These are phyloP conservation scores for Epizoanthus scotinus DNA, from an alignment of 92 coral and sea anemone species.

Conservation along the genomic window DNA sequence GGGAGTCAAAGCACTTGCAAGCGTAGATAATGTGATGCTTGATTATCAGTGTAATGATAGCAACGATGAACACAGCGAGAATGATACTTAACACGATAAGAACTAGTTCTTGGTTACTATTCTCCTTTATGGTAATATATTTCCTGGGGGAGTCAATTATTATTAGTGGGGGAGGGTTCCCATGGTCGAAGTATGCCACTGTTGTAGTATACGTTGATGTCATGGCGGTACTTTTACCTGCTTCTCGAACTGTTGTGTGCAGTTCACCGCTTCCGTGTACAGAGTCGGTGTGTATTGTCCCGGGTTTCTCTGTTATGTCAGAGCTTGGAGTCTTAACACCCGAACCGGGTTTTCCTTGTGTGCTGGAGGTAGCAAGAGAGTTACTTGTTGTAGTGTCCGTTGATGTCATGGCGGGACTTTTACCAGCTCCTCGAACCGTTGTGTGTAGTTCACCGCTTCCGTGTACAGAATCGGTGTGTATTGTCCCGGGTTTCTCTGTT, in stretches of 20 bases:
- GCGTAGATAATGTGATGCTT: conserved; percentile 68
- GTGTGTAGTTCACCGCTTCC: not conserved
- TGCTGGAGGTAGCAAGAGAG: conserved; percentile 1
- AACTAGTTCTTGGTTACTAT: conserved; percentile 79
- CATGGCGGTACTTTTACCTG: not conserved
- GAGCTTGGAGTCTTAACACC: not conserved
- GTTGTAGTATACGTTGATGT: conserved; percentile 37
- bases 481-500: not conserved
- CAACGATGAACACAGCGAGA: conserved; percentile 71
- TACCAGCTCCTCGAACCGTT: not conserved
- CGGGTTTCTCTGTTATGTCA: not conserved
- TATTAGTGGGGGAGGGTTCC: conserved; percentile 57
- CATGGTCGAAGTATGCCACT: conserved; percentile 37
- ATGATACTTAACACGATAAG: conserved; percentile 82
- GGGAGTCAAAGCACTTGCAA: conserved; percentile 73
- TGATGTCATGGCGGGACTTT: conserved; percentile 2
- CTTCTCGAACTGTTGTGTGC: not conserved
- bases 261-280: not conserved
- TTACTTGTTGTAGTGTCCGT: not conserved
- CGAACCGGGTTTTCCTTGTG: not conserved
- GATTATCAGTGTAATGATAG: conserved; percentile 66
- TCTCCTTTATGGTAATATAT: conserved; percentile 79
- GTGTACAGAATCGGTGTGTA: not conserved
- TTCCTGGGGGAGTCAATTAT: conserved; percentile 75
- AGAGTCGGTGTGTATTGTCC: not conserved